A percentile compares a stretch with the other conserved stretches of the same genome.
phyloP scores from a whole-genome alignment of 2,113 vertebrate genomes.

The Halcyon malimbica region DNA sequence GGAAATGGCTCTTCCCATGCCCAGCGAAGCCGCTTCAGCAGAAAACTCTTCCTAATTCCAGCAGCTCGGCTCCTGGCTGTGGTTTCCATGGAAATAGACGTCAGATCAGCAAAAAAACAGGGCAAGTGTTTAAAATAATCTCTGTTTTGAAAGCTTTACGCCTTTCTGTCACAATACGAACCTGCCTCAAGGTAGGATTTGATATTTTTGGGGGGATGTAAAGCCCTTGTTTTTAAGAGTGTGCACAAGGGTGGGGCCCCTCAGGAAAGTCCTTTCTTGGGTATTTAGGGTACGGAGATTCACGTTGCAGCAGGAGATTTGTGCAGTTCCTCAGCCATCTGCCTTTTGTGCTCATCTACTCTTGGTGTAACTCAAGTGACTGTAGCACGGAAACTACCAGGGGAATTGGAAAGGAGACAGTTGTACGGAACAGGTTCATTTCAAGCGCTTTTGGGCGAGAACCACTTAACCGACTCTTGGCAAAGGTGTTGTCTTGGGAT shows the following conservation, averaged over 20 bases:
- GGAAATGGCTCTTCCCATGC: constrained; percentile 34
- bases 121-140: constrained; percentile 76
- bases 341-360: neutral
- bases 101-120: constrained; percentile 65
- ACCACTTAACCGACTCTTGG: rapidly evolving
- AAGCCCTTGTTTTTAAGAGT: neutral
- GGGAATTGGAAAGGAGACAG: rapidly evolving
- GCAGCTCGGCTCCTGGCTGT: constrained; percentile 66
- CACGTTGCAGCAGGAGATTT: neutral
- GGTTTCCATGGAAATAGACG: constrained; percentile 84
- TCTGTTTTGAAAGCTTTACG: constrained; percentile 76
- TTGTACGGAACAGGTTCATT: rapidly evolving
- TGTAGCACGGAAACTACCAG: rapidly evolving
- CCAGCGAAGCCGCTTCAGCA: neutral
- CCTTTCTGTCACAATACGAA: constrained; percentile 76
- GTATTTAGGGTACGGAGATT: neutral
- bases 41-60: constrained; percentile 64
- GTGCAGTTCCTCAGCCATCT: neutral
- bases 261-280: neutral
- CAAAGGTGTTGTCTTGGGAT: neutral
- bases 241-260: neutral
- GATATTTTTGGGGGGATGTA: neutral
- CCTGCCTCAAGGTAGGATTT: constrained; percentile 56
- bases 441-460: neutral
- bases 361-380: neutral